Conservation (phyloP, 1,140 invertebrate species). For the Bursaphelenchus mucronatus region DNA sequence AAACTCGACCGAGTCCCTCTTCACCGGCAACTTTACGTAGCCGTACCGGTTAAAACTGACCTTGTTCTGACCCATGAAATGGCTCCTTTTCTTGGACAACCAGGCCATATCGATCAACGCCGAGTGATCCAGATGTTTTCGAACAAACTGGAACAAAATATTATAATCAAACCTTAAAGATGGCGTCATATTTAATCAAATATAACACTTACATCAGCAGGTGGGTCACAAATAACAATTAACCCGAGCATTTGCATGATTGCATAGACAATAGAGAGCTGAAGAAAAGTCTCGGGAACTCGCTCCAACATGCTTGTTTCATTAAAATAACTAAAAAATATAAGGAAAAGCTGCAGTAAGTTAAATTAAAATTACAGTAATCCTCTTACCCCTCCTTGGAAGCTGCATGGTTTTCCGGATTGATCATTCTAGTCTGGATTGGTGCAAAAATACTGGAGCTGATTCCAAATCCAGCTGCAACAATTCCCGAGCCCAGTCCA, state of each 20-base stretch:
- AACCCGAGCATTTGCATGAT: slow-evolving; percentile 55
- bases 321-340: slow-evolving; percentile 49
- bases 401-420: slow-evolving; percentile 50
- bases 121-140: slow-evolving; percentile 36
- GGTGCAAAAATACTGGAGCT: slow-evolving; percentile 59
- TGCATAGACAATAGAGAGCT: slow-evolving; percentile 48
- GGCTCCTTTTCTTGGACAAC: slow-evolving; percentile 43
- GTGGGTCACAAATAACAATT: slow-evolving; percentile 58
- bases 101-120: slow-evolving; percentile 50
- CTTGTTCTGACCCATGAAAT: slow-evolving; percentile 27
- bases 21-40: slow-evolving; percentile 27
- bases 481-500: slow-evolving; percentile 51
- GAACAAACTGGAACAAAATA: slow-evolving; percentile 36
- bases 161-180: background rate
- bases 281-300: slow-evolving; percentile 48
- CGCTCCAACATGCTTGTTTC: slow-evolving; percentile 44
- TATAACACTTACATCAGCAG: slow-evolving; percentile 29
- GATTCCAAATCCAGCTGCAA: slow-evolving; percentile 59
- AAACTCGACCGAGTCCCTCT: slow-evolving; percentile 25
- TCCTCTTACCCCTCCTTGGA: slow-evolving; percentile 52
- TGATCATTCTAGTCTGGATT: slow-evolving; percentile 53
- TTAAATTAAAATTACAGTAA: slow-evolving; percentile 17
- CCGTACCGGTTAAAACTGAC: slow-evolving; percentile 23
- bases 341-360: slow-evolving; percentile 27
- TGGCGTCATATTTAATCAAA: background rate